Base-by-base conservation (phyloP, 2,113 vertebrate genomes). In the Petrocephalus zakoni region DNA sequence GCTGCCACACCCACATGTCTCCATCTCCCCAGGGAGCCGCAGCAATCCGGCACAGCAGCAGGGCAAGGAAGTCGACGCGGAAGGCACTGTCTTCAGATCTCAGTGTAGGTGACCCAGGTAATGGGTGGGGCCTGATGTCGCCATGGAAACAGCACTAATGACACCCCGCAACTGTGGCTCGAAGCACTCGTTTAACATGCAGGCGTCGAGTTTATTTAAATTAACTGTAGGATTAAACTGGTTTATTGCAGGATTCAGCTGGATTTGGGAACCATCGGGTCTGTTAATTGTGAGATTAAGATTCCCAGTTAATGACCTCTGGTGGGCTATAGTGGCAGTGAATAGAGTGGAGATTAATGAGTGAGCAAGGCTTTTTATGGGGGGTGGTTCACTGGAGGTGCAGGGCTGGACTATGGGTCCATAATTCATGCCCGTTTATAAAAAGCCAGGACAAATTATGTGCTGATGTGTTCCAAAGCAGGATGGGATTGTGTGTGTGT, bases 81-180 rank as follows among this genome's bases (percentile, higher is more conserved):
- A 99, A 99, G 93, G 95, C 97, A 90, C 94, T 97, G 90, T 97
- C 98, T 91, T 95, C 97, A 89, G 98, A 99, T 93, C 96, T 98
- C 92, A 97, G 96, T 93, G 96, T 97, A 88, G 96, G 97, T 95
- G 97, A 97, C 93, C 94, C 96, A 95, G 97, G 97, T 98, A 94
- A 93, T 90, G 37, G 87, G 42, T 90, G 91, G 88, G 91, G 90
- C 90, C 55, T 55, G 15, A 49, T 29, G 21, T 52, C 56, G 17
- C 85, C 22, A 10, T 85, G 51, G 21, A n/a, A 52, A 29, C 47
- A 1, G n/a, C 83, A 52, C 17, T 49, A 22, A 56, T 55, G 25
- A 55, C 46, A 25, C 10, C 37, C 37, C 37, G 8, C 34, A 22
- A 11, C 61, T 75, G 9, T 5, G 46, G 21, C 46, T 47, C 37